phyloP scores from a whole-genome alignment of 1,140 invertebrate species.

The Ceratitis capitata region DNA sequence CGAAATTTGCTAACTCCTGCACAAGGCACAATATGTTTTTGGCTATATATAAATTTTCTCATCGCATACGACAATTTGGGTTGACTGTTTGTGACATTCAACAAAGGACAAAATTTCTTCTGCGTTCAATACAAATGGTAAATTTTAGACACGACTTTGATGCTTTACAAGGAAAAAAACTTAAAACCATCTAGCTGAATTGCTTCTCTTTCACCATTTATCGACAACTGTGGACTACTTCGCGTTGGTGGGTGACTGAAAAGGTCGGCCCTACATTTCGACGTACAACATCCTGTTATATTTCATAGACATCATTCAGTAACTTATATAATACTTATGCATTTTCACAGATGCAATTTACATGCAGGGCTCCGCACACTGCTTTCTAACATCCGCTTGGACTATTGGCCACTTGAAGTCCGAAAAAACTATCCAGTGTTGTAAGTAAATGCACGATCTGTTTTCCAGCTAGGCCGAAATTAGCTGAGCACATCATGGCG shows the following conservation, averaged over 20 bases:
- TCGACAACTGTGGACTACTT: not conserved
- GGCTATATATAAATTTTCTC: not conserved
- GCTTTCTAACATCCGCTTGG: no score
- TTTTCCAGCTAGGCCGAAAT: no score
- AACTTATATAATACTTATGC: no score
- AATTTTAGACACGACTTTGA: not conserved
- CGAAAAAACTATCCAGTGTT: no score
- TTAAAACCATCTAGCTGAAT: not conserved
- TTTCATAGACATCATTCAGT: no score
- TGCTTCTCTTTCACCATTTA: not conserved
- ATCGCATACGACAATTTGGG: not conserved
- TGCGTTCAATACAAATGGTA: not conserved
- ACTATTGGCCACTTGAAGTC: no score
- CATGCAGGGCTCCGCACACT: no score
- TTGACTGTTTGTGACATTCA: not conserved
- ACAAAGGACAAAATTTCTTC: not conserved
- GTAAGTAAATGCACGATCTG: no score
- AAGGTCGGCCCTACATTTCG: not conserved
- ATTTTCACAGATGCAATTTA: no score
- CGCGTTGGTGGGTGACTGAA: not conserved
- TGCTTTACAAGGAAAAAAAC: not conserved
- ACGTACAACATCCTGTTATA: not conserved
- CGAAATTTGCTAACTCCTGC: no score
- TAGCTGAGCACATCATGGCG: no score
- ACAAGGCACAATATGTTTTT: no score